These are phyloP conservation scores for Sebastes elongatus DNA, from an alignment of 2,797 vertebrate genomes.

Conservation along the genomic window DNA sequence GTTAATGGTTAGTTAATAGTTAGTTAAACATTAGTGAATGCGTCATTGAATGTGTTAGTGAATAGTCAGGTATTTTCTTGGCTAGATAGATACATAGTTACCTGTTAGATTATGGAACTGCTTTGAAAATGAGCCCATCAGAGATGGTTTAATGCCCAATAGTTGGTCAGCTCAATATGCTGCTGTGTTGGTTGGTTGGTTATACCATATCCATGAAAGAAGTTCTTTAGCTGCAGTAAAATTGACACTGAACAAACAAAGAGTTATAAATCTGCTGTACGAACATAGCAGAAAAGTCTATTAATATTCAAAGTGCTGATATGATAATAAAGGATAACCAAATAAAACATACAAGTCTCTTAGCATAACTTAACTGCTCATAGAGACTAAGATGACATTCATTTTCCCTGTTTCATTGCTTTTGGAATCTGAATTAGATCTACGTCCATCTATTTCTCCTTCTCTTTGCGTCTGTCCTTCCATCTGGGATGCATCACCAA, in stretches of 20 bases:
- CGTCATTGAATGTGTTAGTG: neutral
- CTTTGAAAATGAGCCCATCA: neutral
- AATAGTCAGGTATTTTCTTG: neutral
- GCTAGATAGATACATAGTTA: neutral
- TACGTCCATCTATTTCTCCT: too few relatives aligned
- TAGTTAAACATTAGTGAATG: neutral
- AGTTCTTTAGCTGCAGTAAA: neutral
- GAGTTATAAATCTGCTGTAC: neutral
- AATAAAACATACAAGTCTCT: neutral
- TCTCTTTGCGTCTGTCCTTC: neutral
- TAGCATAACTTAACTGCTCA: too few relatives aligned
- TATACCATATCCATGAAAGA: neutral
- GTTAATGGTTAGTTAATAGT: neutral
- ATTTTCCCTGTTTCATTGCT: too few relatives aligned
- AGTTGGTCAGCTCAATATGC: too few relatives aligned
- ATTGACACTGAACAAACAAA: slow-evolving; percentile 8
- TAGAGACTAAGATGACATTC: too few relatives aligned
- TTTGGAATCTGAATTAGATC: too few relatives aligned
- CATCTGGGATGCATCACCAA: slow-evolving; percentile 27
- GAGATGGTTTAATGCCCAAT: too few relatives aligned
- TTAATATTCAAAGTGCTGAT: neutral
- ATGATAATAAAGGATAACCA: neutral
- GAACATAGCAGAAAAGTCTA: neutral
- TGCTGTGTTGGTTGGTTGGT: too few relatives aligned
- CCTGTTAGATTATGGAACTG: neutral